A percentile compares a stretch with the other conserved stretches of the same genome.
Evolutionary conservation across 2,113 vertebrate species (phyloP).

Genomic region (Progne subis): DNA sequence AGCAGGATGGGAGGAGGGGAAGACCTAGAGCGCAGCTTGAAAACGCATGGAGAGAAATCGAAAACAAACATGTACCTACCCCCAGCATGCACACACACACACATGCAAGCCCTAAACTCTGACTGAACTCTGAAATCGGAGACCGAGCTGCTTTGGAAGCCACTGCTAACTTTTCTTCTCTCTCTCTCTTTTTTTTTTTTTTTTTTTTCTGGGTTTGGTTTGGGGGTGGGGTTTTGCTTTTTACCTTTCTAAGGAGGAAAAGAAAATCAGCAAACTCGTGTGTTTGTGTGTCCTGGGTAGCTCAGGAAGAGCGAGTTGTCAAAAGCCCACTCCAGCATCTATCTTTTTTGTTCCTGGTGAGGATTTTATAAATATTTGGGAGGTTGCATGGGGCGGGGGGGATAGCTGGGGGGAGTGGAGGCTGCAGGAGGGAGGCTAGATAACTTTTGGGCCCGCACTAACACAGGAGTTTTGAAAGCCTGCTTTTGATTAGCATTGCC

Average conservation of each 20-base stretch:
- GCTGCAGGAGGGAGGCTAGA: conserved; percentile 35
- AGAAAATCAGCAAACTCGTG: background rate
- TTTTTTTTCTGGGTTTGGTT: background rate
- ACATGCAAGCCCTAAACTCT: conserved; percentile 19
- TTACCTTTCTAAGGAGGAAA: conserved; percentile 29
- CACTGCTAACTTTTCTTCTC: background rate
- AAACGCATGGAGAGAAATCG: background rate
- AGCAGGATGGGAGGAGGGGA: background rate
- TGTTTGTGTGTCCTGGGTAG: background rate
- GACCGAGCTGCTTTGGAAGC: background rate
- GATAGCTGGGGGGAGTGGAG: background rate
- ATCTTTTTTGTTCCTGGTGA: conserved; percentile 67
- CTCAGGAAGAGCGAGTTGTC: conserved; percentile 26
- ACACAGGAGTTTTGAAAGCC: conserved; percentile 61
- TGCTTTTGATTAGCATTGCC: conserved; percentile 78
- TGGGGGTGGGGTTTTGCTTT: background rate
- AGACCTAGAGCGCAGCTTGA: conserved; percentile 21
- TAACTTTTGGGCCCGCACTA: conserved; percentile 53
- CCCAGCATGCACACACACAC: background rate
- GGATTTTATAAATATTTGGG: conserved; percentile 71
- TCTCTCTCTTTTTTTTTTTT: background rate
- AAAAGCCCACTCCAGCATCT: conserved; percentile 21
- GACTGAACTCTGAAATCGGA: background rate
- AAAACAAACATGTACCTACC: conserved; percentile 22
- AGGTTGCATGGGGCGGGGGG: background rate